Evolutionary conservation across 2,113 vertebrate genomes (phyloP).

Genomic region (Laticauda laticaudata): DNA sequence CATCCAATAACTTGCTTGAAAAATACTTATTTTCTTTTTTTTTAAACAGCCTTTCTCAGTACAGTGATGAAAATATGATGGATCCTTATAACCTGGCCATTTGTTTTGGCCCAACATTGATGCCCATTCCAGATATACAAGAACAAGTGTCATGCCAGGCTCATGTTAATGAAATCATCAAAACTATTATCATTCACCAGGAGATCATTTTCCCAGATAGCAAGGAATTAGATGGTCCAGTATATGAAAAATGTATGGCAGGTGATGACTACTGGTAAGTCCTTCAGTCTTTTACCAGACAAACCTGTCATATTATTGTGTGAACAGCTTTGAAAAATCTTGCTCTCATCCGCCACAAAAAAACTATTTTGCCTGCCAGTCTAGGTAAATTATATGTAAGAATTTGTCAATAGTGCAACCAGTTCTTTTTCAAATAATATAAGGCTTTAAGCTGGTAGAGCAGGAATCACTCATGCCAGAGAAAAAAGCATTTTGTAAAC

Average conservation of each 20-base stretch:
- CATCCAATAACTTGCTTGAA: neutral
- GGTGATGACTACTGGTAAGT: conserved; percentile 96
- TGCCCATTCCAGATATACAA: conserved; percentile 95
- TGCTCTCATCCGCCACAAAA: neutral
- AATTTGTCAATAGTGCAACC: neutral
- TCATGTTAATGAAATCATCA: conserved; percentile 96
- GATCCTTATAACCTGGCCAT: conserved; percentile 97
- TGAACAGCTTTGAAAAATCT: neutral
- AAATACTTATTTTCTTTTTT: conserved; percentile 32
- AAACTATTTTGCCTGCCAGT: neutral
- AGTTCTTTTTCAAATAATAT: neutral
- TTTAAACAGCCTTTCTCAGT: conserved; percentile 87
- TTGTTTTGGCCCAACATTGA: conserved; percentile 96
- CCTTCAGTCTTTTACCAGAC: conserved; percentile 22
- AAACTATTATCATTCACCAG: conserved; percentile 98
- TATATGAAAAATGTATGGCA: conserved; percentile 99
- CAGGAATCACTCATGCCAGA: neutral
- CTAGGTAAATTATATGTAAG: neutral
- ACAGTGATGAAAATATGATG: conserved; percentile 99
- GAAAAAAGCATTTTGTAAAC: neutral
- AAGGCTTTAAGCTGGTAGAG: neutral
- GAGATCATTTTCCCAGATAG: conserved; percentile 93
- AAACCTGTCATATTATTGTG: neutral
- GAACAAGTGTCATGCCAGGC: conserved; percentile 98
- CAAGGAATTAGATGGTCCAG: conserved; percentile 94